phyloP scores from a whole-genome alignment of 2,797 vertebrate species.

The Tangara arthus region DNA sequence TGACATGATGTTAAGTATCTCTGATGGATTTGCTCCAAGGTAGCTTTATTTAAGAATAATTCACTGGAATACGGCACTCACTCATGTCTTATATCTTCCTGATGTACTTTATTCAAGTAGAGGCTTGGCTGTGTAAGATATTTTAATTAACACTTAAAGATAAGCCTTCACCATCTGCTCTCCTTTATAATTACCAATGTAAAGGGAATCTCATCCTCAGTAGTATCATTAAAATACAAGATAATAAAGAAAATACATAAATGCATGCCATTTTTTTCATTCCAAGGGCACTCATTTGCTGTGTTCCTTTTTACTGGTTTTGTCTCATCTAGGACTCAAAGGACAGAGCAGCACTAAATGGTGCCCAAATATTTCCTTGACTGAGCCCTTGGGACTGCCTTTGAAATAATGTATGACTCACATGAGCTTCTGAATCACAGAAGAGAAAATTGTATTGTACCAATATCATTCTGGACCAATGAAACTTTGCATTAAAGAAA shows the following conservation, averaged over 20 bases:
- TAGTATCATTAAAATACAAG: slow-evolving; percentile 68
- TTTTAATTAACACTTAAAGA: slow-evolving; percentile 76
- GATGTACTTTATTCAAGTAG: slow-evolving; percentile 37
- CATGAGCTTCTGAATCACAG: slow-evolving; percentile 4
- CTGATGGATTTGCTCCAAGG: neutral
- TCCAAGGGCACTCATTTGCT: slow-evolving; percentile 17
- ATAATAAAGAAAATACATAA: slow-evolving; percentile 50
- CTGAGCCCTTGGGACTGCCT: slow-evolving; percentile 10
- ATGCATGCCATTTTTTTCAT: slow-evolving; percentile 4
- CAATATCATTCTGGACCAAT: neutral
- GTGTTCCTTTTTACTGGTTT: slow-evolving; percentile 19
- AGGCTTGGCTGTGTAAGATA: slow-evolving; percentile 51
- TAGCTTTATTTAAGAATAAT: neutral
- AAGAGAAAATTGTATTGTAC: neutral
- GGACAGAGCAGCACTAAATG: neutral
- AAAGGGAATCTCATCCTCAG: slow-evolving; percentile 48
- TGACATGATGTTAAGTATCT: neutral
- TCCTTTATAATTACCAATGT: slow-evolving; percentile 69
- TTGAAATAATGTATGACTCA: slow-evolving; percentile 42
- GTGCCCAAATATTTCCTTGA: slow-evolving; percentile 35
- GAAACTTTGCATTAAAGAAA: slow-evolving; percentile 32
- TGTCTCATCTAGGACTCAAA: slow-evolving; percentile 38
- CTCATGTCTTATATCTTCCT: neutral
- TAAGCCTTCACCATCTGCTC: slow-evolving; percentile 73
- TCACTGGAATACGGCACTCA: neutral